Conservation (phyloP, 2,888 invertebrate genomes). For the Erpobdella octoculata region DNA sequence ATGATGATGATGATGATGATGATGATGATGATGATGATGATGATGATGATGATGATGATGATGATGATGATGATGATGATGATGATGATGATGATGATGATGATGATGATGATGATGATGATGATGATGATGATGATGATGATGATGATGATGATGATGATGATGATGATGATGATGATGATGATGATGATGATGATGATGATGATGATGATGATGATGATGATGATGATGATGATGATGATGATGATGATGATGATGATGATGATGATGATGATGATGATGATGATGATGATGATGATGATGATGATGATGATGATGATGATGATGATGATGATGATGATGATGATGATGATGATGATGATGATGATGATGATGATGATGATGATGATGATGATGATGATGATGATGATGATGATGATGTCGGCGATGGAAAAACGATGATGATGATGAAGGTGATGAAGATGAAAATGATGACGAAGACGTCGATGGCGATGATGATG, state of each 20-base stretch:
- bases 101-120: slow-evolving; percentile 27
- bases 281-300: slow-evolving; percentile 19
- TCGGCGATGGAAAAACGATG: neutral
- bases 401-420: neutral
- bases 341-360: slow-evolving; percentile 15
- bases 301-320: slow-evolving; percentile 17
- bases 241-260: neutral
- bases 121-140: slow-evolving; percentile 26
- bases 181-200: neutral
- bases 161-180: slow-evolving; percentile 20
- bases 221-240: neutral
- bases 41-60: slow-evolving; percentile 28
- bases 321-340: slow-evolving; percentile 5
- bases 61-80: slow-evolving; percentile 24
- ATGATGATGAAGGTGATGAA: slow-evolving; percentile 3
- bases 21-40: slow-evolving; percentile 27
- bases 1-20: slow-evolving; percentile 26
- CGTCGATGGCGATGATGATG: slow-evolving; percentile 14
- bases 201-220: neutral
- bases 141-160: slow-evolving; percentile 27
- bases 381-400: slow-evolving; percentile 16
- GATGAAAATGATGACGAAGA: neutral
- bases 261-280: neutral
- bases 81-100: slow-evolving; percentile 26
- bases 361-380: slow-evolving; percentile 17